Base-by-base conservation (phyloP, 2,888 invertebrate genomes). In the Drosophila picticornis region DNA sequence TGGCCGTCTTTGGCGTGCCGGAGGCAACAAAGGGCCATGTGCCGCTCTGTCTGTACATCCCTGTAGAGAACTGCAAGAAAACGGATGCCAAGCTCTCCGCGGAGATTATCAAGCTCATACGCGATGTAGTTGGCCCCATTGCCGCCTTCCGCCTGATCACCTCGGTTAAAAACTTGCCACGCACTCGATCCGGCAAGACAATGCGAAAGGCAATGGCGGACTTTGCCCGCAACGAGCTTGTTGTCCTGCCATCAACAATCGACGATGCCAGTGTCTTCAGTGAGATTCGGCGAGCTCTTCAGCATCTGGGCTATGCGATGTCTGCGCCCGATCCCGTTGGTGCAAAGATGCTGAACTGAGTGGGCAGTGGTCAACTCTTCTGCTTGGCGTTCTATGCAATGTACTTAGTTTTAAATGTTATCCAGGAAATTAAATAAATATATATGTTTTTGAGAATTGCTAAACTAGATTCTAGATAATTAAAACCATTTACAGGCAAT, bases 21-120 rank as follows among this genome's bases (percentile, higher is more conserved):
- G 98, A 99, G 91, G 92, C 95, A 0, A 96, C 98, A 0, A 99
- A 99, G 91, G 98, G 98, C 25, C 97, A 98, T 91, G 95, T 98
- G 25, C 98, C 98, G 0, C 93, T 98, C 3, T 98, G 98, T 77
- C 94, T 99, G 0, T 98, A 97, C 90, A 96, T 98, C 3, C 95
- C 96, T 91, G 95, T 95, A 87, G 95, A 91, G 36, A 90, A 83
- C 62, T 86, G 77, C 63, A 64, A 74, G 48, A 91, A 90, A 67
- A 82, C 86, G 9, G 90, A 84, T 60, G 86, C 92, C 29, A 93
- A 93, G 74, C 80, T 93, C 19, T 93, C 92, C 1, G 86, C 92
- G 0, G 93, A 93, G 82, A 91, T 93, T 9, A 93, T 93, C 29
- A 92, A 93, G 56, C 85, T 92, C 13, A 92, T 93, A 46, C 90